Percentiles rank a stretch among this genome's conserved stretches.
Evolutionary conservation across 1,140 invertebrate genomes (phyloP).

Genomic region (Periplaneta americana): DNA sequence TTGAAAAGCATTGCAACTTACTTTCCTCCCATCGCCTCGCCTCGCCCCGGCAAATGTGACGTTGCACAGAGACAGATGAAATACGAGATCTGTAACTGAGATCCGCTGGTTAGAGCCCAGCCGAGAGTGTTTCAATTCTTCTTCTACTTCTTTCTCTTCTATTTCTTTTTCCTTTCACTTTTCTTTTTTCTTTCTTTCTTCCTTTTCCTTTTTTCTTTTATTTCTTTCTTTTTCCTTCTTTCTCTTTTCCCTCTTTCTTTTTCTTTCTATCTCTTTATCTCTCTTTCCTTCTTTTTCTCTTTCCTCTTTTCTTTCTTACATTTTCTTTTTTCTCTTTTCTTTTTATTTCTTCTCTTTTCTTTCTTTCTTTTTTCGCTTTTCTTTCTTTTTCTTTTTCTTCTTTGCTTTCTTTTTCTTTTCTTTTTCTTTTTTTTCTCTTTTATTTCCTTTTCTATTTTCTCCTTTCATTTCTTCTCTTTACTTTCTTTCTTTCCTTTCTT

Average conservation of each 20-base stretch:
- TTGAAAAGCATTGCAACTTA: too few relatives aligned
- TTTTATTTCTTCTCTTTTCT: neutral
- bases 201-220: neutral
- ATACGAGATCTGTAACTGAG: too few relatives aligned
- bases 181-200: neutral
- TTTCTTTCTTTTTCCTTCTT: too few relatives aligned
- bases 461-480: neutral
- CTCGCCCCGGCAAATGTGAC: too few relatives aligned
- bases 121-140: too few relatives aligned
- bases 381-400: neutral
- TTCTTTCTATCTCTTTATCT: neutral
- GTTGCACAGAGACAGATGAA: too few relatives aligned
- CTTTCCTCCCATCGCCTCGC: too few relatives aligned
- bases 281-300: constrained; percentile 3
- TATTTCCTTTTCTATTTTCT: neutral
- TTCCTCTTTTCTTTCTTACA: neutral
- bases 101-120: too few relatives aligned
- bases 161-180: too few relatives aligned
- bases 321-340: neutral
- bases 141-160: neutral
- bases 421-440: neutral
- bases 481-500: neutral
- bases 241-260: constrained; percentile 18
- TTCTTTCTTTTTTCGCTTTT: neutral
- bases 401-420: neutral